phyloP scores from a whole-genome alignment of 2,797 vertebrate genomes.

The Chanos chanos region DNA sequence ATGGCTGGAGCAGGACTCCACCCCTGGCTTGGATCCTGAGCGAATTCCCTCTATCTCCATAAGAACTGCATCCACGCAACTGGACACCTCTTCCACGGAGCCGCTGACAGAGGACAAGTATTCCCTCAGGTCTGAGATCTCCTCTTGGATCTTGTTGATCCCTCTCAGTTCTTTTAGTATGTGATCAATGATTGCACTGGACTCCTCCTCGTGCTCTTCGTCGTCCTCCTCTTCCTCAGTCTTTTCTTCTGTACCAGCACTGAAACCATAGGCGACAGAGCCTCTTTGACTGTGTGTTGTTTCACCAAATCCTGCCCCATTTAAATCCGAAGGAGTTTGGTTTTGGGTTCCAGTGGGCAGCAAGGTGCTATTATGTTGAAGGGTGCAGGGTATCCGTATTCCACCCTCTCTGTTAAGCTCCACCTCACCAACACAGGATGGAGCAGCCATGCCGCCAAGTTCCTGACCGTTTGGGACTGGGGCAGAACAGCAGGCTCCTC shows the following conservation, averaged over 20 bases:
- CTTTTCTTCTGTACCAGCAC: slow-evolving; percentile 45
- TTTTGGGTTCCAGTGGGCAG: slow-evolving; percentile 47
- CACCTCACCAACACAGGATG: slow-evolving; percentile 71
- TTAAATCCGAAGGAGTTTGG: slow-evolving; percentile 39
- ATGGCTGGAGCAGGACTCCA: slow-evolving; percentile 57
- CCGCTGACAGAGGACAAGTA: slow-evolving; percentile 75
- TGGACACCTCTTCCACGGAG: slow-evolving; percentile 78
- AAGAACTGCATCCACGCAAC: slow-evolving; percentile 76
- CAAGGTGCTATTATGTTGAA: slow-evolving; percentile 57
- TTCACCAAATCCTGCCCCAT: slow-evolving; percentile 49
- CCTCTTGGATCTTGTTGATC: slow-evolving; percentile 79
- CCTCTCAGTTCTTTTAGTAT: slow-evolving; percentile 76
- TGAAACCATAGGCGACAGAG: slow-evolving; percentile 60
- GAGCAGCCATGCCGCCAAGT: slow-evolving; percentile 33
- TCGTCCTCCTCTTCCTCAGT: slow-evolving; percentile 37
- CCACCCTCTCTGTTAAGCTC: slow-evolving; percentile 77
- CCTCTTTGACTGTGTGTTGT: slow-evolving; percentile 48
- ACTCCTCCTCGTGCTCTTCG: slow-evolving; percentile 59
- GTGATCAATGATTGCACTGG: slow-evolving; percentile 73
- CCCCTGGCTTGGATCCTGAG: slow-evolving; percentile 57
- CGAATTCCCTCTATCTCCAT: slow-evolving; percentile 75
- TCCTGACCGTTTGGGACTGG: slow-evolving; percentile 57
- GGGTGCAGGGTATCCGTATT: slow-evolving; percentile 71
- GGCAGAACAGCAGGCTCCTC: slow-evolving; percentile 43
- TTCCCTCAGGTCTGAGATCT: slow-evolving; percentile 75